A percentile compares a stretch with the other conserved stretches of the same genome.
Conservation (phyloP, 2,888 invertebrate species). For the Nycteola revayana region DNA sequence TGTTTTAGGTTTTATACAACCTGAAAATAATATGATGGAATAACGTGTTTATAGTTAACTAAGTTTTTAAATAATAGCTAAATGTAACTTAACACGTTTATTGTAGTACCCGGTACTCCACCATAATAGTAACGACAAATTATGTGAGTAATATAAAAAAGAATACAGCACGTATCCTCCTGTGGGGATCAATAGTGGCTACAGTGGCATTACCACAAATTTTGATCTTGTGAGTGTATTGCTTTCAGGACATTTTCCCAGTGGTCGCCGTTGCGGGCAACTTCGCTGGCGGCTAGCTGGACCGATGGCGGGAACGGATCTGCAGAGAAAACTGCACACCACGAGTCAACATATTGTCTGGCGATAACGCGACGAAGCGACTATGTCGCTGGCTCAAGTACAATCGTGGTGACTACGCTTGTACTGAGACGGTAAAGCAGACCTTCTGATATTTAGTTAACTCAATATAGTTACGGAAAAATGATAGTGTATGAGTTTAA, state of each 20-base stretch:
- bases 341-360: conserved; percentile 72
- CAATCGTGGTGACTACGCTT: conserved; percentile 6
- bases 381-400: conserved; percentile 11
- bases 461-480: not conserved
- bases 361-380: conserved; percentile 31
- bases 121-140: conserved; percentile 28
- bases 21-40: conserved; percentile 46
- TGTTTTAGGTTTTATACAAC: conserved; percentile 46
- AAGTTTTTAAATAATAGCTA: no score
- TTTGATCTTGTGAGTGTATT: conserved; percentile 77
- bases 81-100: not conserved
- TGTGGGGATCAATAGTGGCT: conserved; percentile 51
- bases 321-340: conserved; percentile 81
- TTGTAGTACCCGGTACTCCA: conserved; percentile 17
- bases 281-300: conserved; percentile 81
- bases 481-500: no score
- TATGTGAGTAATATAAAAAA: conserved; percentile 54
- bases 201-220: conserved; percentile 80
- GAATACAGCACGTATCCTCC: conserved; percentile 75
- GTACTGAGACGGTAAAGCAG: conserved; percentile 10
- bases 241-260: conserved; percentile 85
- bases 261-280: conserved; percentile 84
- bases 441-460: conserved; percentile 19
- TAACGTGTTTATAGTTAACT: conserved; percentile 13
- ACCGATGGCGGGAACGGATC: conserved; percentile 70